Percentiles rank a stretch among this genome's conserved stretches.
These are phyloP conservation scores for Rhopalosiphum maidis DNA, from an alignment of 1,140 invertebrate genomes.

Conservation along the genomic window DNA sequence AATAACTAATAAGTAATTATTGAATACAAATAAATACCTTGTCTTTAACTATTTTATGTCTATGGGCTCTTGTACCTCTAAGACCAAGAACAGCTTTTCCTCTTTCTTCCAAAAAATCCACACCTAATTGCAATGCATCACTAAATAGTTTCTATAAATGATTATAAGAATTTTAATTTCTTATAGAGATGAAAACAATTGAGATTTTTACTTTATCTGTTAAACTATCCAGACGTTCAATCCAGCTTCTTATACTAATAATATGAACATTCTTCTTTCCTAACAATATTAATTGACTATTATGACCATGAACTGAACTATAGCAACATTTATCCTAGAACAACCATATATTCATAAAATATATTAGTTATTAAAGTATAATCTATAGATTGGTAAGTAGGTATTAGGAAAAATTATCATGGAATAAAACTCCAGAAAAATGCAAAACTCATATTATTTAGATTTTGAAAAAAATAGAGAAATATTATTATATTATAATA, in stretches of 20 bases:
- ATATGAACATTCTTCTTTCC: slow-evolving; percentile 83
- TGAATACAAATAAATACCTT: slow-evolving; percentile 64
- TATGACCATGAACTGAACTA: slow-evolving; percentile 84
- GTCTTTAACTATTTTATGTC: slow-evolving; percentile 69
- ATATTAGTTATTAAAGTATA: slow-evolving; percentile 56
- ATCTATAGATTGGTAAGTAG: slow-evolving; percentile 65
- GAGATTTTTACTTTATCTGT: slow-evolving; percentile 67
- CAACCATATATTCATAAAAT: slow-evolving; percentile 18
- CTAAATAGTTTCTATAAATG: slow-evolving; percentile 66
- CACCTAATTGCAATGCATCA: slow-evolving; percentile 72
- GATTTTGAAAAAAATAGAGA: no score
- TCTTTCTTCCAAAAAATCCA: slow-evolving; percentile 73
- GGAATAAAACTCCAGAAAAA: no score
- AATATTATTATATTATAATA: no score
- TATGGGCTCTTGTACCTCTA: slow-evolving; percentile 67
- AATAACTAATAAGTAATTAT: no score
- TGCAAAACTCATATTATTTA: no score
- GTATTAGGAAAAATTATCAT: no score
- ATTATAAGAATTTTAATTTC: background rate
- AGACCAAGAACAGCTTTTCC: slow-evolving; percentile 73
- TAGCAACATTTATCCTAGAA: slow-evolving; percentile 85
- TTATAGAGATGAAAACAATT: slow-evolving; percentile 1
- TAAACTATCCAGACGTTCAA: slow-evolving; percentile 76
- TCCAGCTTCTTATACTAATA: slow-evolving; percentile 82
- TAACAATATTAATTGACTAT: slow-evolving; percentile 82